Evolutionary conservation across 2,888 invertebrate genomes (phyloP).

Genomic region (Apeira syringaria): DNA sequence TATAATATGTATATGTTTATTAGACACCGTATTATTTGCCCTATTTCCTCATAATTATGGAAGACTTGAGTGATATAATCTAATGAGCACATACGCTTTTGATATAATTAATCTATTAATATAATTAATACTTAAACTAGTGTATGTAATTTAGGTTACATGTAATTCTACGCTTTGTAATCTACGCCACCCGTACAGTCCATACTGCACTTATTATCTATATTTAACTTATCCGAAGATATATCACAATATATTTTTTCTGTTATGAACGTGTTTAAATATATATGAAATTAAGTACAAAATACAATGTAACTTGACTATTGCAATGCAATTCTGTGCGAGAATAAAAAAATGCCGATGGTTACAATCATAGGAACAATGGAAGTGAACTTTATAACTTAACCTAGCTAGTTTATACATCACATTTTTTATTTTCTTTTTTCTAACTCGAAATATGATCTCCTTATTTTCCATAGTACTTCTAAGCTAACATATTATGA

Average conservation of each 20-base stretch:
- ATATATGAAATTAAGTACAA: slow-evolving; percentile 64
- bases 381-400: slow-evolving; percentile 52
- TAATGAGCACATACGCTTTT: slow-evolving; percentile 39
- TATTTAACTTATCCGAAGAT: slow-evolving; percentile 55
- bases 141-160: slow-evolving; percentile 18
- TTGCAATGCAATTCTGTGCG: slow-evolving; percentile 52
- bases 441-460: slow-evolving; percentile 54
- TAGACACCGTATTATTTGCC: slow-evolving; percentile 30
- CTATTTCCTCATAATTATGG: slow-evolving; percentile 49
- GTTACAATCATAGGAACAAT: slow-evolving; percentile 73
- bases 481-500: slow-evolving; percentile 80
- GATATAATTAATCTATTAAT: slow-evolving; percentile 17
- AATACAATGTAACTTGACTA: slow-evolving; percentile 60
- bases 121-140: slow-evolving; percentile 28
- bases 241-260: slow-evolving; percentile 75
- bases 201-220: slow-evolving; percentile 54
- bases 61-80: slow-evolving; percentile 60
- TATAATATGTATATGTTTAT: slow-evolving; percentile 14
- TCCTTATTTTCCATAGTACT: slow-evolving; percentile 48
- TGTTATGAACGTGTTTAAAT: slow-evolving; percentile 54
- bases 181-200: slow-evolving; percentile 63
- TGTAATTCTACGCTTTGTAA: slow-evolving; percentile 22
- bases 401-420: slow-evolving; percentile 50
- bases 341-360: slow-evolving; percentile 50
- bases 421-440: slow-evolving; percentile 64